Conservation (phyloP, 2,888 invertebrate genomes). For the Xylota segnis region DNA sequence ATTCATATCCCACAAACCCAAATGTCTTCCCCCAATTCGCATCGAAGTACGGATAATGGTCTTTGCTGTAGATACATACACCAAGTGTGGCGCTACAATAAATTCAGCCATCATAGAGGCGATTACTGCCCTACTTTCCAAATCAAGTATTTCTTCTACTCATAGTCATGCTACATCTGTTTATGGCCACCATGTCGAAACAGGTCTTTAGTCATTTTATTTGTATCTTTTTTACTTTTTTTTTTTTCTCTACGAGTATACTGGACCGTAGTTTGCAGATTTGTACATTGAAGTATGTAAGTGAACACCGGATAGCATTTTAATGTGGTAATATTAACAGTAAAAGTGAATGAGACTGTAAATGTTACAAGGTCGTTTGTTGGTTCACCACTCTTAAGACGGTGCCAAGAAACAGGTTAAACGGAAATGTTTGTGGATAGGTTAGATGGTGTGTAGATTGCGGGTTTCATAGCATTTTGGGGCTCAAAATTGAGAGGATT, state of each 20-base stretch:
- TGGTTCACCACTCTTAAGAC: slow-evolving; percentile 26
- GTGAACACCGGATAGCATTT: slow-evolving; percentile 31
- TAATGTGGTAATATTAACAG: slow-evolving; percentile 60
- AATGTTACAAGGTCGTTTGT: slow-evolving; percentile 73
- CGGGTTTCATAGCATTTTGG: background rate
- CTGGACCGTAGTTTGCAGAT: slow-evolving; percentile 23
- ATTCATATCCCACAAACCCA: background rate
- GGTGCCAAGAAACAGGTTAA: slow-evolving; percentile 49
- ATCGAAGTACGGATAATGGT: background rate
- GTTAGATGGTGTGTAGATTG: background rate
- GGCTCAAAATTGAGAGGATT: no score
- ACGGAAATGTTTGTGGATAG: slow-evolving; percentile 22
- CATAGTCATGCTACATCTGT: slow-evolving; percentile 33
- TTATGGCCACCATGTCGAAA: slow-evolving; percentile 31
- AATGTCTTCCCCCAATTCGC: background rate
- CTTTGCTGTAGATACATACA: slow-evolving; percentile 17
- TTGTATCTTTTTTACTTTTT: background rate
- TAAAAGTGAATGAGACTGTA: slow-evolving; percentile 71
- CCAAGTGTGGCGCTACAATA: slow-evolving; percentile 43
- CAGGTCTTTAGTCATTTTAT: slow-evolving; percentile 40
- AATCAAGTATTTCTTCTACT: slow-evolving; percentile 47
- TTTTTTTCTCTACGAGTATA: background rate
- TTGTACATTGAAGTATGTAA: slow-evolving; percentile 3
- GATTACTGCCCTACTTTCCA: slow-evolving; percentile 64
- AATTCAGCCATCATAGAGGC: slow-evolving; percentile 34